Percentiles rank a stretch among this genome's conserved stretches.
Evolutionary conservation across 2,113 vertebrate genomes (phyloP).

Genomic region (Mionectes macconnelli): DNA sequence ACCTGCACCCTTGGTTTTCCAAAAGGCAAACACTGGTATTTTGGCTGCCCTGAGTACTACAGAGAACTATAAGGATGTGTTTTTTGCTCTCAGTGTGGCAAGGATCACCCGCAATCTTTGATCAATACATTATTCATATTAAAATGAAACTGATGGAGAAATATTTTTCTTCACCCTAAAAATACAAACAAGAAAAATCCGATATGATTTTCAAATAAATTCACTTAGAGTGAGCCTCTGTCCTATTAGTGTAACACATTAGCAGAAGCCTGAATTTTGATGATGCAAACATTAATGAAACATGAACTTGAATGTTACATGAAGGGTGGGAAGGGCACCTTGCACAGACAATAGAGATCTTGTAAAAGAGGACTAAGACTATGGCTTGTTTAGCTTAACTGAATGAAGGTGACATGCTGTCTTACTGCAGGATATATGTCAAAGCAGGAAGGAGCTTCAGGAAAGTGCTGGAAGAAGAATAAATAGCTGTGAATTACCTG

Average conservation of each 20-base stretch:
- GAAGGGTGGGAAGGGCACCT: not conserved
- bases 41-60: not conserved
- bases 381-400: not conserved
- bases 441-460: not conserved
- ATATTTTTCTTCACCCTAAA: not conserved
- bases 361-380: not conserved
- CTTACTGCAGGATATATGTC: not conserved
- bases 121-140: not conserved
- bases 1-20: not conserved
- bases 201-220: not conserved
- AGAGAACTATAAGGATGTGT: not conserved
- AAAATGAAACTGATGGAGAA: not conserved
- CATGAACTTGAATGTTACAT: not conserved
- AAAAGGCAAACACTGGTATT: not conserved
- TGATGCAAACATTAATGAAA: constrained; percentile 39
- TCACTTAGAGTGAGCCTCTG: not conserved
- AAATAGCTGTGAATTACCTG: not conserved
- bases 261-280: constrained; percentile 19
- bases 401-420: not conserved
- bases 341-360: not conserved
- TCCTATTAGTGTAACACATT: not conserved
- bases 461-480: not conserved
- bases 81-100: not conserved
- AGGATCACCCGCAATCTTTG: not conserved
- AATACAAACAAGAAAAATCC: not conserved